Base-by-base conservation (phyloP, 2,797 vertebrate genomes). In the Amazonetta brasiliensis region DNA sequence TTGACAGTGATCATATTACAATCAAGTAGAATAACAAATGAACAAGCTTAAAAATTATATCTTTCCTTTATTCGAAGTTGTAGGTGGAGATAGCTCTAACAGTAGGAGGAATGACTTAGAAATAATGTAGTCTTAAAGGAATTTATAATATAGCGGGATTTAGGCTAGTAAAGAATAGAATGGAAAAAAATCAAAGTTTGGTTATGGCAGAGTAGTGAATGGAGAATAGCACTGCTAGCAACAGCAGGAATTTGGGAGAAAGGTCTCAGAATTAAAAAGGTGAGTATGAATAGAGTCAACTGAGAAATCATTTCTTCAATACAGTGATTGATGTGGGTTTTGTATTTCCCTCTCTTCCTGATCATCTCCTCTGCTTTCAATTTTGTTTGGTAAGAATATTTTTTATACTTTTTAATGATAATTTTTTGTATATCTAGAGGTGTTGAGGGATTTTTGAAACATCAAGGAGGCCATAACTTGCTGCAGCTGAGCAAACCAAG, bases 211-310 rank as follows among this genome's bases (percentile, higher is more conserved):
- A 54, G 5, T 31, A 77, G 11, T 12, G 4, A 93, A 74, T 10
- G 12, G 8, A 80, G 8, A 80, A 68, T 39, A 46, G 0, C 1
- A 56, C 9, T 58, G 2, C 2, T 43, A 52, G 0, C 1, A 89
- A 60, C 11, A 69, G 2, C 2, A 62, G 25, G 7, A 37, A 16
- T 66, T 68, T 66, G 33, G 7, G 22, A 67, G 12, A 60, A 7
- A 73, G 7, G 12, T 78, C 18, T 75, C 64, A 64, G 9, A 67
- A 58, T 54, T 89, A 33, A 4, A 80, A 69, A 85, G 17, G 2
- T 15, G 63, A 46, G 3, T 9, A 11, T 56, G 28, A 75, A 33
- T 10, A 56, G 9, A 58, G 2, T 15, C 33, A 79, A 46, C 8
- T 30, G 14, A 26, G n/a, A 87, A 68, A 64, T 10, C 0, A 9